Percentiles rank a stretch among this genome's conserved stretches.
These are phyloP conservation scores for Eupithecia dodoneata DNA, from an alignment of 2,888 invertebrate species.

Conservation along the genomic window DNA sequence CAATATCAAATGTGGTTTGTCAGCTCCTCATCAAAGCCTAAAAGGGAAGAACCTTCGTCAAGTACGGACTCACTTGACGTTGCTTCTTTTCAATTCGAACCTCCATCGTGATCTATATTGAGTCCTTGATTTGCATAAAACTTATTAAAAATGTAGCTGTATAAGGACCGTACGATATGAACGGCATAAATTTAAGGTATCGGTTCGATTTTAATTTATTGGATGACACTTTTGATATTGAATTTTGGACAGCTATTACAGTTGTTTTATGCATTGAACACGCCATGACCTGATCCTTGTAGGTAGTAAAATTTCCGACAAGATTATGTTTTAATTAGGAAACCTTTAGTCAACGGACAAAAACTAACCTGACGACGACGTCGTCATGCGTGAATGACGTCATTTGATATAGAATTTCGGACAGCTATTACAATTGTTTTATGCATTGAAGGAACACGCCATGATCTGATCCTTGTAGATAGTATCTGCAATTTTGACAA, in stretches of 20 bases:
- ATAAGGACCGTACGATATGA: constrained; percentile 56
- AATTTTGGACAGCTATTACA: not conserved
- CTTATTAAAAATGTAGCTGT: constrained; percentile 75
- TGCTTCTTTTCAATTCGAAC: constrained; percentile 71
- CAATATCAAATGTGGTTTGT: constrained; percentile 69
- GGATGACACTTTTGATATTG: constrained; percentile 15
- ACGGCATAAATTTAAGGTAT: constrained; percentile 56
- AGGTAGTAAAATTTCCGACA: not conserved
- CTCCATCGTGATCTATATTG: constrained; percentile 62
- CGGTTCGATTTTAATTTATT: constrained; percentile 18
- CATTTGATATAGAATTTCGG: no score
- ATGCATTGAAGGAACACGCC: no score
- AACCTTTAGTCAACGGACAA: no score
- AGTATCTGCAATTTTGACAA: not conserved
- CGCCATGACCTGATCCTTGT: not conserved
- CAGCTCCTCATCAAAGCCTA: constrained; percentile 51
- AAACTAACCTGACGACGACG: no score
- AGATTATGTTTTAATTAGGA: not conserved
- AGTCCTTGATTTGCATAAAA: constrained; percentile 75
- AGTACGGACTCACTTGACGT: constrained; percentile 75
- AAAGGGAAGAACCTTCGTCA: constrained; percentile 56
- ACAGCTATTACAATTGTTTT: no score
- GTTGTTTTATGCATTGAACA: not conserved
- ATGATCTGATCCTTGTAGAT: no score
- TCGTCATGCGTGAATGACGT: no score